Evolutionary conservation across 1,140 invertebrate species (phyloP).

Genomic region (Chionoecetes opilio): DNA sequence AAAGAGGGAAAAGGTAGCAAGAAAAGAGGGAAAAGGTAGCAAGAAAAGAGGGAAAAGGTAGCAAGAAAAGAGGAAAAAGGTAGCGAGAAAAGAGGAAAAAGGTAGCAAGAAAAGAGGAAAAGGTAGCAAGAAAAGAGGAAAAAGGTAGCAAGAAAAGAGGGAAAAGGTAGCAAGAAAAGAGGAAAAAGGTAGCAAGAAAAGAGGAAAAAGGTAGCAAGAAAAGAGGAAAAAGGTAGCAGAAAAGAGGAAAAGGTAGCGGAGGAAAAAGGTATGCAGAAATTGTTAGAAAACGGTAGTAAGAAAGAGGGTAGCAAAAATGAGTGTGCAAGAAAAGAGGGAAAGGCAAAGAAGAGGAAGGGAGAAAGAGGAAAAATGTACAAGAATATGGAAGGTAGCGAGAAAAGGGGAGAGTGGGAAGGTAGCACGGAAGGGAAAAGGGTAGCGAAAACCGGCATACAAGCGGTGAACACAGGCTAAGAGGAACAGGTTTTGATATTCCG

Average conservation of each 20-base stretch:
- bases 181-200: background rate
- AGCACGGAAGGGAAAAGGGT: background rate
- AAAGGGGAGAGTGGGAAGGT: background rate
- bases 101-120: background rate
- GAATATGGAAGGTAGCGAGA: background rate
- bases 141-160: background rate
- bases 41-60: background rate
- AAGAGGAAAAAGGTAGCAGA: background rate
- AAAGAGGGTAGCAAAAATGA: background rate
- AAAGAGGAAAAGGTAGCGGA: background rate
- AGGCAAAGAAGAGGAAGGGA: background rate
- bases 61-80: background rate
- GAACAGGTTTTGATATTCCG: too few relatives aligned
- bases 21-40: background rate
- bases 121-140: background rate
- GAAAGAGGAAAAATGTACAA: background rate
- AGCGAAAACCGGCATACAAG: too few relatives aligned
- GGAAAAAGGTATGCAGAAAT: background rate
- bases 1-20: slow-evolving; percentile 9
- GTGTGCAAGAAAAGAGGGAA: background rate
- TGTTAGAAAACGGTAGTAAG: background rate
- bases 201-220: background rate
- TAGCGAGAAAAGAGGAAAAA: background rate
- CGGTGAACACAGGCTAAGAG: too few relatives aligned
- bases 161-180: background rate